Percentiles rank a stretch among this genome's conserved stretches.
Evolutionary conservation across 1,140 invertebrate genomes (phyloP).

Genomic region (Caerostris darwini): DNA sequence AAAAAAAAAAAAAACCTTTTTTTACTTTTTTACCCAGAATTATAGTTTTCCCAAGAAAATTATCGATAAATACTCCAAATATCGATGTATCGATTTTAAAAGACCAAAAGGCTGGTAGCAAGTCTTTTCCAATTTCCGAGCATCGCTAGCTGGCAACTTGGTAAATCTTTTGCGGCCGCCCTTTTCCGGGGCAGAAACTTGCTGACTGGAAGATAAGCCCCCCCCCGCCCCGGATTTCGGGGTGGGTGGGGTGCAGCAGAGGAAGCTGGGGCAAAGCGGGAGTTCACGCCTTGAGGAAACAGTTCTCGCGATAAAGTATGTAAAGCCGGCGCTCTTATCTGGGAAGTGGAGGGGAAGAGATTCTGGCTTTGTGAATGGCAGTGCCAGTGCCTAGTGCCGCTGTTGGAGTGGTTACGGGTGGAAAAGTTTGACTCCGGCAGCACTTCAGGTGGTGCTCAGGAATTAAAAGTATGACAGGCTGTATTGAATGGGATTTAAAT

Average conservation of each 20-base stretch:
- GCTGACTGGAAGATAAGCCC: constrained; percentile 1
- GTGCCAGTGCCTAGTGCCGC: too few species aligned
- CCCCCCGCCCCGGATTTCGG: too few species aligned
- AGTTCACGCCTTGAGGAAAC: background rate
- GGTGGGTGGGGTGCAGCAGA: background rate
- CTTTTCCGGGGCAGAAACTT: background rate
- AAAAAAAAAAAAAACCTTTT: too few species aligned
- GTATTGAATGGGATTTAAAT: too few species aligned
- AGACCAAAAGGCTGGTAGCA: background rate
- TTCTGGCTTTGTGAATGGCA: background rate
- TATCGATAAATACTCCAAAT: background rate
- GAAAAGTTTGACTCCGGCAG: too few species aligned
- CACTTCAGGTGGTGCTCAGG: too few species aligned
- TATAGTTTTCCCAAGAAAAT: background rate
- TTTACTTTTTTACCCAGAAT: background rate
- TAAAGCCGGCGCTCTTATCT: constrained; percentile 1
- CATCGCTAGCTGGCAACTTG: background rate
- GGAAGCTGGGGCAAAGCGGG: background rate
- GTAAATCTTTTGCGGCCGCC: background rate
- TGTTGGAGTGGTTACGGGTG: too few species aligned
- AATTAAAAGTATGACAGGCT: too few species aligned
- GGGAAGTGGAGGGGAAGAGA: background rate
- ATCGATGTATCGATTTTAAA: constrained; percentile 8
- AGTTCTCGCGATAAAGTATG: constrained; percentile 34
- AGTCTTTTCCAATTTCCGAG: background rate